Base-by-base conservation (phyloP, 2,797 vertebrate species). In the Phataginus tricuspis region DNA sequence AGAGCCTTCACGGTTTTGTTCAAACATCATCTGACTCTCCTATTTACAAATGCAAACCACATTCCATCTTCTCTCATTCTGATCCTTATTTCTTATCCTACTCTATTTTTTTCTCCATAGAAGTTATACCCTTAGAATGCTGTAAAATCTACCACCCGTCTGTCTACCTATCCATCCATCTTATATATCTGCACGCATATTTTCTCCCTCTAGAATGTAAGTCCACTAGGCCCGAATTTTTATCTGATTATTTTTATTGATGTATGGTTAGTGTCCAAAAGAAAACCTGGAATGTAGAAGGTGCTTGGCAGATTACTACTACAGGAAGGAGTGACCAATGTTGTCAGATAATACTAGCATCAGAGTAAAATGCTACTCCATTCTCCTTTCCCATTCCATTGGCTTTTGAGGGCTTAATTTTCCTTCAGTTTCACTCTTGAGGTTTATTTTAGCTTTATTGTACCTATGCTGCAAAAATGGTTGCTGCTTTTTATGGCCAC, bases 191-290 rank as follows among this genome's bases (percentile, higher is more conserved):
- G 45, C 45, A 45, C 21, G 12, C 72, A 14, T 37, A 80, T 91
- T 69, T 87, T 69, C 34, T 64, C 27, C 29, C 63, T 12, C 11
- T 42, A 59, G 57, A 85, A 71, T 68, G 0, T 57, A 94, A 87
- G 19, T 53, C 59, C 21, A 83, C 15, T 57, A 72, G n/a, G 21
- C 11, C 12, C 39, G 13, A 13, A 61, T 49, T 79, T 91, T 72
- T 42, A 78, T 88, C 59, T 97, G n/a, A 66, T 64, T 91, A 80
- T 85, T 55, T 86, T 88, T 78, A 66, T 39, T 93, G 68, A 85
- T 45, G 16, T 83, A 63, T 39, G n/a, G 51, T n/a, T 82, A 71
- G 18, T 13, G 69, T 83, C 21, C 57, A 51, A 77, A 74, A 92
- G 25, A 96, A 90, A 69, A 5, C 66, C 23, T 90, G 27, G 34